Evolutionary conservation across 2,113 vertebrate genomes (phyloP).

Genomic region (Hemibagrus wyckioides): DNA sequence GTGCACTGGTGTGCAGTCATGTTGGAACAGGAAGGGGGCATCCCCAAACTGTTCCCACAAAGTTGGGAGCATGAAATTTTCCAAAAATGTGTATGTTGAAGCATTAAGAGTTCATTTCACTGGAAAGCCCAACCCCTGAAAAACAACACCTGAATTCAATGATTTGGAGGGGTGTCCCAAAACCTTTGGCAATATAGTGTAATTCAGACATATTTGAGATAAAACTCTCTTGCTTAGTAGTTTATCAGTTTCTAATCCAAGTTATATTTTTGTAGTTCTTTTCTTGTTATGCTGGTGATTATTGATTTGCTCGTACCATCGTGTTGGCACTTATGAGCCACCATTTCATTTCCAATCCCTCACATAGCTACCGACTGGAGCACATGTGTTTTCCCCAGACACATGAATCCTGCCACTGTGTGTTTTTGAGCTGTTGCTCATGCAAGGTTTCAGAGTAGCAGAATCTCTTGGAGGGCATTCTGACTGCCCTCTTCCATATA

Average conservation of each 20-base stretch:
- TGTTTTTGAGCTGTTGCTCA: conserved; percentile 7
- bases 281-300: neutral
- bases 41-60: too few relatives aligned
- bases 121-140: too few relatives aligned
- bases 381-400: neutral
- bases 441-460: neutral
- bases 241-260: neutral
- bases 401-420: neutral
- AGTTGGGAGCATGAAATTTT: too few relatives aligned
- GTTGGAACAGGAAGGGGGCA: too few relatives aligned
- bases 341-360: neutral
- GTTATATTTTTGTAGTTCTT: neutral
- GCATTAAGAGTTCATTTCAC: too few relatives aligned
- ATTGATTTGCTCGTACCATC: neutral
- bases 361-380: neutral
- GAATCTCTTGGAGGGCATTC: neutral
- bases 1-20: too few relatives aligned
- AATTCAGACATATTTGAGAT: neutral
- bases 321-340: neutral
- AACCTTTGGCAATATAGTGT: too few relatives aligned
- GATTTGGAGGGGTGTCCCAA: too few relatives aligned
- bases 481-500: neutral
- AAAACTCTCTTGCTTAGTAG: neutral
- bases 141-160: too few relatives aligned
- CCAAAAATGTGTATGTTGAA: too few relatives aligned